Percentiles rank a stretch among this genome's conserved stretches.
phyloP scores from a whole-genome alignment of 2,113 vertebrate genomes.

The Syngnathus typhle region DNA sequence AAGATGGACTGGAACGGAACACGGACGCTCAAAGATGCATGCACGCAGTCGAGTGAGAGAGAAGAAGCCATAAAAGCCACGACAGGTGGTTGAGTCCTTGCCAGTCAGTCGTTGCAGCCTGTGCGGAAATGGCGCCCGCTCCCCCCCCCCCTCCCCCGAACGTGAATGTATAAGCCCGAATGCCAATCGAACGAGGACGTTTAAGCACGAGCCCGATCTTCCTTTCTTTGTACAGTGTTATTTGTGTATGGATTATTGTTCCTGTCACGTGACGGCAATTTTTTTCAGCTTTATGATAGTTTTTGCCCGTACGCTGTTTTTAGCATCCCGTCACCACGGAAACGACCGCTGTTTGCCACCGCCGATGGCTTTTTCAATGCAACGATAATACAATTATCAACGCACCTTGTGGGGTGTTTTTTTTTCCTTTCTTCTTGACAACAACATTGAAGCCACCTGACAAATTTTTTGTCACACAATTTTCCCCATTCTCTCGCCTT shows the following conservation, averaged over 20 bases:
- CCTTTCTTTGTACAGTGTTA: background rate
- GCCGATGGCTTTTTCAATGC: background rate
- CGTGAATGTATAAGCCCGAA: background rate
- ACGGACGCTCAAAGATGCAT: background rate
- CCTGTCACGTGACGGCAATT: background rate
- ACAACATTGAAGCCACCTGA: background rate
- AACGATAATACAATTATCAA: slow-evolving; percentile 5
- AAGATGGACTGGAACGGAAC: background rate
- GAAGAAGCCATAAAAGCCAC: background rate
- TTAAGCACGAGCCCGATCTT: background rate
- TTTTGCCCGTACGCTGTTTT: background rate
- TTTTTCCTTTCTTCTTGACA: background rate
- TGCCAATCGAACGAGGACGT: background rate
- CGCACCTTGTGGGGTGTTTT: background rate
- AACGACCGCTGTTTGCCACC: background rate
- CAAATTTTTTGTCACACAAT: too few species aligned
- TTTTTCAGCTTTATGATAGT: background rate
- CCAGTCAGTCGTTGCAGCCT: background rate
- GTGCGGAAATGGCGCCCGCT: background rate
- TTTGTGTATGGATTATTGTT: background rate
- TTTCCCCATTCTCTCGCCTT: background rate
- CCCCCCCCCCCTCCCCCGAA: background rate
- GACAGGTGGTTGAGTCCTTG: background rate
- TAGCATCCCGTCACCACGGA: background rate
- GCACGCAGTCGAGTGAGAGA: background rate